A percentile compares a stretch with the other conserved stretches of the same genome.
phyloP scores from a whole-genome alignment of 2,113 vertebrate genomes.

The Rhizomys pruinosus region DNA sequence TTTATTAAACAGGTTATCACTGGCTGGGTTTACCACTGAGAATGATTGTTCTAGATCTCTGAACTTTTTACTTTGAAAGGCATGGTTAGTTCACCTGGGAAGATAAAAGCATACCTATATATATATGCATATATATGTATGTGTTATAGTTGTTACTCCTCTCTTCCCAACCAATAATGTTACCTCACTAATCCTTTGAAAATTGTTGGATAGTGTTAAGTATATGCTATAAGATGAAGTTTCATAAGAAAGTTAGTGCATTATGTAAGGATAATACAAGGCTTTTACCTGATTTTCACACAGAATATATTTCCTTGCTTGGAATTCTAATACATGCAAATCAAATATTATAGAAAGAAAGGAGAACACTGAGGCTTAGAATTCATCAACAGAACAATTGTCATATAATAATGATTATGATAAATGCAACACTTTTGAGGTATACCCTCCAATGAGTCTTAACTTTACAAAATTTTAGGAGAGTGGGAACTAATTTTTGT shows the following conservation, averaged over 20 bases:
- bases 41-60: neutral
- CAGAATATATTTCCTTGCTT: constrained; percentile 33
- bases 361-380: neutral
- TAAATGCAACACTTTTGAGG: constrained; percentile 1
- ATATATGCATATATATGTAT: neutral
- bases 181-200: neutral
- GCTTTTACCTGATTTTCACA: constrained; percentile 51
- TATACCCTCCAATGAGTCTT: neutral
- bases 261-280: neutral
- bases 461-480: constrained; percentile 40
- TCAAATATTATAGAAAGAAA: constrained; percentile 8
- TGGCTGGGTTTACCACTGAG: neutral
- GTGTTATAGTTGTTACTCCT: neutral
- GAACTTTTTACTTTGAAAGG: neutral
- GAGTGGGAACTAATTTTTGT: neutral
- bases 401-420: neutral
- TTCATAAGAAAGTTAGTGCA: neutral
- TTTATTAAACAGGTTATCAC: neutral
- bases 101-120: neutral
- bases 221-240: constrained; percentile 17
- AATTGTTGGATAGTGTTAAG: neutral
- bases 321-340: neutral
- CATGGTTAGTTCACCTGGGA: neutral
- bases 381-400: neutral
- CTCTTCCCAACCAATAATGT: neutral